phyloP scores from a whole-genome alignment of 1,140 invertebrate species.

The Hylyphantes graminicola region DNA sequence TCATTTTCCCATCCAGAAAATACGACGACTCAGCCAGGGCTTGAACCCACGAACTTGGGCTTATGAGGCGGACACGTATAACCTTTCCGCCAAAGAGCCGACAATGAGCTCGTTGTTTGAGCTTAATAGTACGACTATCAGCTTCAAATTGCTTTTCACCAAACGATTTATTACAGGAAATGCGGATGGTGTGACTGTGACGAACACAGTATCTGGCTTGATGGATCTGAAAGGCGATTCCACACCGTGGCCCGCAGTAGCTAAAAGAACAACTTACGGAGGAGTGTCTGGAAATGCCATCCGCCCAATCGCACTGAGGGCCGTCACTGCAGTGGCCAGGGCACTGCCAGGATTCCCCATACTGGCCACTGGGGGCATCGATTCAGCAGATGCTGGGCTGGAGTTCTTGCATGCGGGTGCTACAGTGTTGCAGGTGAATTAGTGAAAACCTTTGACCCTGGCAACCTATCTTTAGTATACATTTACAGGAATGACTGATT shows the following conservation, averaged over 20 bases:
- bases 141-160: no score
- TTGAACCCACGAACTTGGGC: no score
- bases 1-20: no score
- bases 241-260: constrained; percentile 91
- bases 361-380: constrained; percentile 93
- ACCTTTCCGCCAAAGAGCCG: no score
- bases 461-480: no score
- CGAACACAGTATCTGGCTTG: constrained; percentile 94
- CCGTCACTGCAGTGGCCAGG: constrained; percentile 86
- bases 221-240: constrained; percentile 87
- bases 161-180: constrained; percentile 73
- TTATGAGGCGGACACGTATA: no score
- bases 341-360: constrained; percentile 89
- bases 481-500: no score
- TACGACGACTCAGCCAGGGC: no score
- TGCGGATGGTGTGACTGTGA: constrained; percentile 94
- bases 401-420: constrained; percentile 95
- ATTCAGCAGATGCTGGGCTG: constrained; percentile 92
- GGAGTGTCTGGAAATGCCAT: constrained; percentile 97
- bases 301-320: constrained; percentile 89
- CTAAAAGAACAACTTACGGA: constrained; percentile 93
- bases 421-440: constrained; percentile 83
- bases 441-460: no score
- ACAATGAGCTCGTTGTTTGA: no score
- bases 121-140: no score